These are phyloP conservation scores for Pterophyllum scalare DNA, from an alignment of 2,113 vertebrate genomes.

Conservation along the genomic window DNA sequence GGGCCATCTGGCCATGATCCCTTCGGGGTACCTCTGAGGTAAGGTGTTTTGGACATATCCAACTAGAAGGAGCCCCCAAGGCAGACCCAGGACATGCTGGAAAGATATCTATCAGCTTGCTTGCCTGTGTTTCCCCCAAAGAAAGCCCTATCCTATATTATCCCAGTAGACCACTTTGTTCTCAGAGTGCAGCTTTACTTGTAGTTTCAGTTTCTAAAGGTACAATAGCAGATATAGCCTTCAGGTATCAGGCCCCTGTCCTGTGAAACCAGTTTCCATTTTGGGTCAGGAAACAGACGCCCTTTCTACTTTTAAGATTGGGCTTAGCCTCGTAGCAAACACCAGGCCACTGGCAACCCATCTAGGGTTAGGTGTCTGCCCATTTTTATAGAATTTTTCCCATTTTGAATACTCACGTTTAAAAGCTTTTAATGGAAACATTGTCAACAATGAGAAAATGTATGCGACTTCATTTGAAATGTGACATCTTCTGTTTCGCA, in stretches of 20 bases:
- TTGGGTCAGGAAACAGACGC: neutral
- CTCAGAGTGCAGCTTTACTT: neutral
- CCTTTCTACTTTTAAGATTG: neutral
- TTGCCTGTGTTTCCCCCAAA: neutral
- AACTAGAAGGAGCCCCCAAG: neutral
- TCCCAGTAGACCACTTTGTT: neutral
- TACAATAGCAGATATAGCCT: neutral
- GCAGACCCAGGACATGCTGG: neutral
- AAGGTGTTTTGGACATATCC: neutral
- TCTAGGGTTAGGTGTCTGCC: neutral
- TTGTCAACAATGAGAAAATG: neutral
- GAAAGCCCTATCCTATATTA: neutral
- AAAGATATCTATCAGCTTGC: neutral
- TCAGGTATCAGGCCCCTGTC: neutral
- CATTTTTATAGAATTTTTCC: neutral
- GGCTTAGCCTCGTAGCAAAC: neutral
- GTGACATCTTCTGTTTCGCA: neutral
- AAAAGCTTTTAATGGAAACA: neutral
- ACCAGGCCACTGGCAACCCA: neutral
- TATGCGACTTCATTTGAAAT: neutral
- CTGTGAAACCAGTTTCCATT: neutral
- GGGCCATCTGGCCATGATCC: neutral
- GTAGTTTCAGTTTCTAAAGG: too few species aligned
- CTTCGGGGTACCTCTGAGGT: neutral
- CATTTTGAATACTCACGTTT: neutral